Conservation (phyloP, 2,888 invertebrate genomes). For the Parnassius glacialis region DNA sequence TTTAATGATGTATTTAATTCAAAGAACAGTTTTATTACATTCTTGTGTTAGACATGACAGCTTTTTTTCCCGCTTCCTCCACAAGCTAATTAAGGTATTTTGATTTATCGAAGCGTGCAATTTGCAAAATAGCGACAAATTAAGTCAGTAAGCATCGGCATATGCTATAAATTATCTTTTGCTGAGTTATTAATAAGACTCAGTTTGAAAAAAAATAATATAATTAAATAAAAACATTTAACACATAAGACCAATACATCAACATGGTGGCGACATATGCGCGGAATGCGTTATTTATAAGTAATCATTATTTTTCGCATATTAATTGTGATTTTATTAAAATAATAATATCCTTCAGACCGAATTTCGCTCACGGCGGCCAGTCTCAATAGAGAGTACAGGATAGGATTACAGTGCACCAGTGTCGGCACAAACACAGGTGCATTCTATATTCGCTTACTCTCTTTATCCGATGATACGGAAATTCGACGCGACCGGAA, state of each 20-base stretch:
- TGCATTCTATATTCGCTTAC: no score
- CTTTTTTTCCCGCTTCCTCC: slow-evolving; percentile 42
- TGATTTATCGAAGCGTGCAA: slow-evolving; percentile 39
- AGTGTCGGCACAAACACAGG: no score
- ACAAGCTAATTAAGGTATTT: slow-evolving; percentile 36
- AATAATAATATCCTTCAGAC: no score
- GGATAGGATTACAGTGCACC: no score
- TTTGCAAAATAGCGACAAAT: slow-evolving; percentile 25
- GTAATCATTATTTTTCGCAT: no score
- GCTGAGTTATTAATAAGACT: slow-evolving; percentile 9
- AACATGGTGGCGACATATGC: background rate
- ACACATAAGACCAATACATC: background rate
- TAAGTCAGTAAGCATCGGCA: slow-evolving; percentile 16
- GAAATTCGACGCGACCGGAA: no score
- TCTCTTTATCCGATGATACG: no score
- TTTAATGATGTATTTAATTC: slow-evolving; percentile 62
- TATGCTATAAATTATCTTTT: slow-evolving; percentile 17
- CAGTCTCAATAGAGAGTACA: no score
- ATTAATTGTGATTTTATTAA: no score
- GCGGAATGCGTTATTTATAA: slow-evolving; percentile 2
- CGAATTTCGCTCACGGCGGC: no score
- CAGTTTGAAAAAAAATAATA: slow-evolving; percentile 14
- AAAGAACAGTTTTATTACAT: slow-evolving; percentile 47
- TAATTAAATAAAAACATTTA: slow-evolving; percentile 15
- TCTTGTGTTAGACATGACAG: slow-evolving; percentile 37